Conservation (phyloP, 2,888 invertebrate species). For the Steinernema hermaphroditum region DNA sequence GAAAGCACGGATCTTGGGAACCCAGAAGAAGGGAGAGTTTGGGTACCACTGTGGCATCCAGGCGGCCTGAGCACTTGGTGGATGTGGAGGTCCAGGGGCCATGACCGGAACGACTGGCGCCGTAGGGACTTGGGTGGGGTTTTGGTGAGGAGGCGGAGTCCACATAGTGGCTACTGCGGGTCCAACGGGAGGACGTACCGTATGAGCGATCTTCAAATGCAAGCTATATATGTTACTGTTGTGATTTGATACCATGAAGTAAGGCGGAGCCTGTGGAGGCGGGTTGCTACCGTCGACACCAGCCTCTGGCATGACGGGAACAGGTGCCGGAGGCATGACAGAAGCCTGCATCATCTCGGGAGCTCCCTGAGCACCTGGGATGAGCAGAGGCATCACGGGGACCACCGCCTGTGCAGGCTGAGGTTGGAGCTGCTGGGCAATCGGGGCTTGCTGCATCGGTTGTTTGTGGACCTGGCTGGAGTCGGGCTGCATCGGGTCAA, state of each 20-base stretch:
- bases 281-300: not conserved
- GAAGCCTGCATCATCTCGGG: slow-evolving; percentile 18
- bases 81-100: not conserved
- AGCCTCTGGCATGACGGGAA: slow-evolving; percentile 20
- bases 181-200: not conserved
- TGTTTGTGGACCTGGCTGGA: too few species aligned
- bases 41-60: not conserved
- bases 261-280: not conserved
- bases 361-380: not conserved
- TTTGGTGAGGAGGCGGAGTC: not conserved
- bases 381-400: not conserved
- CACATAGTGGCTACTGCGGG: not conserved
- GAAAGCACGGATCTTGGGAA: not conserved
- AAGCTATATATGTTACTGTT: not conserved
- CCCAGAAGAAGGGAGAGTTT: not conserved
- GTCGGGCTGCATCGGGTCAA: not conserved
- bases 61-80: too few species aligned
- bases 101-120: not conserved
- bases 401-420: too few species aligned
- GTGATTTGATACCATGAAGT: not conserved
- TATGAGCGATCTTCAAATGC: not conserved
- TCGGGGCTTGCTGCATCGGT: too few species aligned
- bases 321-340: slow-evolving; percentile 4
- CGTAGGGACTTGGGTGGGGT: not conserved
- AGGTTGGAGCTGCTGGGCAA: too few species aligned